Base-by-base conservation (phyloP, 2,888 invertebrate genomes). In the Sinhomidia bicolor region DNA sequence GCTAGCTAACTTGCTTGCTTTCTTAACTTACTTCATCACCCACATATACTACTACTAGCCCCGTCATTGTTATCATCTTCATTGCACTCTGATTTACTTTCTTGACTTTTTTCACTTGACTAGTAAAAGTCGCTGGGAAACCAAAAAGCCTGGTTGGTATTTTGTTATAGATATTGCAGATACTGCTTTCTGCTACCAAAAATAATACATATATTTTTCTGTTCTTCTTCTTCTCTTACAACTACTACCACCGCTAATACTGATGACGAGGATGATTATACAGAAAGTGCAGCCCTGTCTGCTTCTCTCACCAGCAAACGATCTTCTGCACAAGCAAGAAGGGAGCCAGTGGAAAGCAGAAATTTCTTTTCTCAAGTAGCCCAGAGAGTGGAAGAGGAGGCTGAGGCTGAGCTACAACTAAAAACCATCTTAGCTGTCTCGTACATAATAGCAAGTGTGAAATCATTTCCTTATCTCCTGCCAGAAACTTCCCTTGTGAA, bases 381-480 rank as follows among this genome's bases (percentile, higher is more conserved):
- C n/a, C 47, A 47, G 26, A n/a, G n/a, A 26, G 44, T n/a, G 54
- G 57, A 26, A 36, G 47, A 2, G 6, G 44, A 12, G 23, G 47
- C 20, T 26, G 78, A 54, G 54, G 57, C 76, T 54, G 20, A 79
- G 79, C 80, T 80, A 83, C 41, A 68, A 54, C 80, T 81, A 81
- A 86, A 86, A 86, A 81, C 86, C 81, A 86, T 86, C 57, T 71
- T 80, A 86, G 81, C 82, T 87, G 87, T 87, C 87, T 87, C 87
- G 82, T 82, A 87, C 87, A 87, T 87, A 81, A 87, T 87, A 82
- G 87, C 81, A 65, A 82, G 87, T 87, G 82, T 87, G 87, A 87
- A 87, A 87, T 87, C 87, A 87, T 87, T 87, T 87, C 78, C 87
- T 87, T 87, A 87, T 87, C 87, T 81, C 29, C 57, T 87, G 81